Percentiles rank a stretch among this genome's conserved stretches.
Conservation (phyloP, 1,140 invertebrate genomes). For the Drosophila mauritiana region DNA sequence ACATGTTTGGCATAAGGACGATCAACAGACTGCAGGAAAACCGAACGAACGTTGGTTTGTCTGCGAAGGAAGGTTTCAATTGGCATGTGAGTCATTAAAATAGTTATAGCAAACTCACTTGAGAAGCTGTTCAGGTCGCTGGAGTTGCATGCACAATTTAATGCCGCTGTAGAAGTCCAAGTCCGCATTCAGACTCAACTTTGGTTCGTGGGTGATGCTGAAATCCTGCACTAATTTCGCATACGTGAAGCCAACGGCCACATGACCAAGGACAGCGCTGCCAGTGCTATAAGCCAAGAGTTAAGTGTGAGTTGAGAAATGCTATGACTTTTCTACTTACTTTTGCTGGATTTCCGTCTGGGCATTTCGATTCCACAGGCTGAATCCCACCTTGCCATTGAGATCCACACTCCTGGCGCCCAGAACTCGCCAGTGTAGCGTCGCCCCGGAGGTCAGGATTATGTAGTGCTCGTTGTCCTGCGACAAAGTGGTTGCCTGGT, state of each 20-base stretch:
- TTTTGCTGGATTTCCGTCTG: slow-evolving; percentile 92
- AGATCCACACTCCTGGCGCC: slow-evolving; percentile 93
- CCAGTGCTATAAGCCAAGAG: slow-evolving; percentile 87
- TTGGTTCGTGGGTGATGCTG: slow-evolving; percentile 89
- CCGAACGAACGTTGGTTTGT: slow-evolving; percentile 48
- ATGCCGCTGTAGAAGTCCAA: slow-evolving; percentile 92
- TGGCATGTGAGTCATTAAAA: background rate
- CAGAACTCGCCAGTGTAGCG: slow-evolving; percentile 89
- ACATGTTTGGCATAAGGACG: slow-evolving; percentile 62
- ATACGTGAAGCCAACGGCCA: slow-evolving; percentile 89
- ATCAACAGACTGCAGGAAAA: slow-evolving; percentile 50
- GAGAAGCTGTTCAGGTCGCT: slow-evolving; percentile 88
- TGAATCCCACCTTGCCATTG: slow-evolving; percentile 93
- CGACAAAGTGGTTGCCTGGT: slow-evolving; percentile 90
- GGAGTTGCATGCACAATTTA: slow-evolving; percentile 92
- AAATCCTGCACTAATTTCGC: slow-evolving; percentile 90
- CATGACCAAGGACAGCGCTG: slow-evolving; percentile 88
- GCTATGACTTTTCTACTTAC: slow-evolving; percentile 84
- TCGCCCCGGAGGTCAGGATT: slow-evolving; percentile 90
- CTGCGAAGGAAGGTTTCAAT: slow-evolving; percentile 29
- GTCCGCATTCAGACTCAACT: slow-evolving; percentile 90
- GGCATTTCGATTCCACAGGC: slow-evolving; percentile 94
- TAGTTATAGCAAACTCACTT: slow-evolving; percentile 85
- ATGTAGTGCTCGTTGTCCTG: slow-evolving; percentile 91
- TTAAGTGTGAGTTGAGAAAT: background rate